A percentile compares a stretch with the other conserved stretches of the same genome.
Conservation (phyloP, 2,888 invertebrate genomes). For the Chaetogeoica ovagalla region DNA sequence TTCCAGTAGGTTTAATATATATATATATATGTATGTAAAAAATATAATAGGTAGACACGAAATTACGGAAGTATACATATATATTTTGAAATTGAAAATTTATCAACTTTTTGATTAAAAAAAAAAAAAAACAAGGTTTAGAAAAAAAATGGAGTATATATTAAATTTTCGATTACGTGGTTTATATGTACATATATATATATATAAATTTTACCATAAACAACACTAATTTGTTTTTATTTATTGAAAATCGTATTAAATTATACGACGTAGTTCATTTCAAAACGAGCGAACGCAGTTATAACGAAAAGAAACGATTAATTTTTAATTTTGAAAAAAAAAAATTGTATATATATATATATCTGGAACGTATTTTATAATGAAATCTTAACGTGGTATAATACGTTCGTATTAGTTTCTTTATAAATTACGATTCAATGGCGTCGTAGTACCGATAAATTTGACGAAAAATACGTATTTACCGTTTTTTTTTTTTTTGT, state of each 20-base stretch:
- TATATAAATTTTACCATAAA: conserved; percentile 10
- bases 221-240: background rate
- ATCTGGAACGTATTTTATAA: no score
- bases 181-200: background rate
- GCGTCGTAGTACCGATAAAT: no score
- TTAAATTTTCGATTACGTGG: background rate
- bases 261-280: background rate
- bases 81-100: background rate
- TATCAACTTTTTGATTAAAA: conserved; percentile 4
- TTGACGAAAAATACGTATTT: background rate
- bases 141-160: background rate
- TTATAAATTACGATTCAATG: no score
- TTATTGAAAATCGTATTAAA: background rate
- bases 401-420: no score
- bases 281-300: background rate
- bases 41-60: background rate
- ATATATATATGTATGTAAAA: background rate
- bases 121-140: background rate
- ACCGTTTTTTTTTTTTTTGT: background rate
- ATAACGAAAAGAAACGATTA: background rate
- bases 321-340: background rate
- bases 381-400: no score
- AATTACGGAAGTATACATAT: background rate
- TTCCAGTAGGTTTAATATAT: background rate
- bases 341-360: no score